Evolutionary conservation across 2,888 invertebrate species (phyloP).

Genomic region (Lepidonotus clava): DNA sequence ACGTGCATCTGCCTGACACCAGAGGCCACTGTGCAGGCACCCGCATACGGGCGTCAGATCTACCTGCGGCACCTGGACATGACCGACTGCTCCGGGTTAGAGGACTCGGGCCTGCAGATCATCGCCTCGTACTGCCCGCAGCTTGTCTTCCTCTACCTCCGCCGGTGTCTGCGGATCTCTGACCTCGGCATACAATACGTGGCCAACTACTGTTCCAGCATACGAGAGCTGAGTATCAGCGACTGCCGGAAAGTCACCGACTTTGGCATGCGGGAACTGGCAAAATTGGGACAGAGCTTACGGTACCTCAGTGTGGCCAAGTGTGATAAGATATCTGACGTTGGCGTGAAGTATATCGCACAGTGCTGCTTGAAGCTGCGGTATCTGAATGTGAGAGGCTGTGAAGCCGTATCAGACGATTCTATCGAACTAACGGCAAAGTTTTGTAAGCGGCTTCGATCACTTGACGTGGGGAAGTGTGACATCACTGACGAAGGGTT

Average conservation of each 20-base stretch:
- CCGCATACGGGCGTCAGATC: conserved; percentile 81
- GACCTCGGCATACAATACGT: conserved; percentile 95
- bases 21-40: conserved; percentile 74
- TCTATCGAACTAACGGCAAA: conserved; percentile 92
- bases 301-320: conserved; percentile 96
- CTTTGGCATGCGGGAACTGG: conserved; percentile 93
- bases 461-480: conserved; percentile 95
- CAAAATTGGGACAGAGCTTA: conserved; percentile 91
- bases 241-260: conserved; percentile 93
- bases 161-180: conserved; percentile 93
- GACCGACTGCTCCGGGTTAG: conserved; percentile 92
- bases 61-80: conserved; percentile 93
- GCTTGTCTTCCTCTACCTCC: conserved; percentile 91
- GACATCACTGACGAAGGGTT: conserved; percentile 95
- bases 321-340: conserved; percentile 92
- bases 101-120: conserved; percentile 91
- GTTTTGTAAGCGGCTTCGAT: conserved; percentile 91
- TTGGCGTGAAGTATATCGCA: conserved; percentile 92
- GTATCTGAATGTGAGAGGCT: conserved; percentile 94
- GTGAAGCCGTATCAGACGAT: conserved; percentile 96
- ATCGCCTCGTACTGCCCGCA: conserved; percentile 93
- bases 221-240: conserved; percentile 91
- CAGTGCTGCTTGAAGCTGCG: conserved; percentile 91
- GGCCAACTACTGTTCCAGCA: conserved; percentile 91
- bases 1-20: conserved; percentile 85